These are phyloP conservation scores for Trissolcus basalis DNA, from an alignment of 1,140 invertebrate species.

Conservation along the genomic window DNA sequence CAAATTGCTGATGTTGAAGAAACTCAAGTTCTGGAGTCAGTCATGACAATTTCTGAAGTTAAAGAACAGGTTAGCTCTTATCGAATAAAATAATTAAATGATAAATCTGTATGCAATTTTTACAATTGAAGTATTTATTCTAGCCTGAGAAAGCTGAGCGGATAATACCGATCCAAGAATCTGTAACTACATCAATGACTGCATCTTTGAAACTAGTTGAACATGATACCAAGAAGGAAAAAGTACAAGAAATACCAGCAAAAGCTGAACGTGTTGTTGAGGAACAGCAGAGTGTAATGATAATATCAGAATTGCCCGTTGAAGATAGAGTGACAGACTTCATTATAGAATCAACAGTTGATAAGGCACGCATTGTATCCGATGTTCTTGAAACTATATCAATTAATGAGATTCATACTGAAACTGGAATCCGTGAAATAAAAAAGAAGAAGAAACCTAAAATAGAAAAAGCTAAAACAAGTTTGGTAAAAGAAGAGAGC, in stretches of 20 bases:
- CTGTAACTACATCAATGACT: constrained; percentile 79
- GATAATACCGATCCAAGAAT: constrained; percentile 78
- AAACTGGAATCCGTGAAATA: constrained; percentile 73
- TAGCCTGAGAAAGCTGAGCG: constrained; percentile 73
- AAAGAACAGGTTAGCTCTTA: constrained; percentile 66
- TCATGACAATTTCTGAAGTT: constrained; percentile 72
- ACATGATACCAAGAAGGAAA: constrained; percentile 72
- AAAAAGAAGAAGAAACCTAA: constrained; percentile 68
- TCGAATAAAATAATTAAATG: background rate
- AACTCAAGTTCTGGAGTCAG: constrained; percentile 74
- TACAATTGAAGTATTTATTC: constrained; percentile 7
- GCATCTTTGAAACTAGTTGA: constrained; percentile 80
- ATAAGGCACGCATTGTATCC: constrained; percentile 65
- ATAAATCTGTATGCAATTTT: background rate
- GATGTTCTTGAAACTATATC: constrained; percentile 71
- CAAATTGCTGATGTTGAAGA: constrained; percentile 76
- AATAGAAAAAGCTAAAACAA: constrained; percentile 64
- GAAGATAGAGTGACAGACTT: constrained; percentile 75
- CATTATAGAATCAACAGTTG: constrained; percentile 57
- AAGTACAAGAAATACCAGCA: constrained; percentile 70
- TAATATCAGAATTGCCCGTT: constrained; percentile 78
- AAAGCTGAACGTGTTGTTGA: constrained; percentile 76
- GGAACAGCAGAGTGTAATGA: constrained; percentile 77
- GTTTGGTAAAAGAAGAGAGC: constrained; percentile 71
- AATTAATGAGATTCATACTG: constrained; percentile 72